Evolutionary conservation across 2,113 vertebrate genomes (phyloP).

Genomic region (Caranx melampygus): DNA sequence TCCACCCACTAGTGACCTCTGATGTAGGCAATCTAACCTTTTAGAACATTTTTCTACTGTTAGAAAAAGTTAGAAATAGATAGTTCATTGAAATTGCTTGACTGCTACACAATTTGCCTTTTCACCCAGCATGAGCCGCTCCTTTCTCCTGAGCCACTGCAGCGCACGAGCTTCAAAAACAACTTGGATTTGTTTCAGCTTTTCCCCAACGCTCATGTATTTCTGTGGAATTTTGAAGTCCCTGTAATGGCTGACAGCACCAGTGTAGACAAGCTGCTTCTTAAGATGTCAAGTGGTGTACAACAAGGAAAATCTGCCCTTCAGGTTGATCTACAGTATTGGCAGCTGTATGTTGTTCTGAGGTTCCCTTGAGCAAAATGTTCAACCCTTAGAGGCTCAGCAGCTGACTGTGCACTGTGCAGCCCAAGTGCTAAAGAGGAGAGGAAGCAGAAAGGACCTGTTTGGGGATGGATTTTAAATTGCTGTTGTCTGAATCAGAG

Average conservation of each 20-base stretch:
- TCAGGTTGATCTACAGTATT: not conserved
- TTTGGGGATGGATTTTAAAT: not conserved
- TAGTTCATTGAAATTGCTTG: too few species aligned
- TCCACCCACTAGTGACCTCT: too few species aligned
- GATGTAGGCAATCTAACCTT: too few species aligned
- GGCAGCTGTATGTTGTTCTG: not conserved
- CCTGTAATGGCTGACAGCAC: not conserved
- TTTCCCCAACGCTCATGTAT: not conserved
- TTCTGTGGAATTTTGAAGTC: not conserved
- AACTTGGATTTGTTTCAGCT: not conserved
- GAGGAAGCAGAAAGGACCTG: not conserved
- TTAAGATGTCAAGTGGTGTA: not conserved
- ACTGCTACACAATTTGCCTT: too few species aligned
- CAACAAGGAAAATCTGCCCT: not conserved
- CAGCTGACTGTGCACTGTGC: not conserved
- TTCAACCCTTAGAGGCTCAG: not conserved
- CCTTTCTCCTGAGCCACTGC: not conserved
- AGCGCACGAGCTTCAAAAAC: not conserved
- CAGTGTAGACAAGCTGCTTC: not conserved
- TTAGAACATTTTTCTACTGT: too few species aligned
- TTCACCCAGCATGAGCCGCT: not conserved
- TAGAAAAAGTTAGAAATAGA: too few species aligned
- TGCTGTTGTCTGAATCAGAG: not conserved
- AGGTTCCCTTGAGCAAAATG: not conserved
- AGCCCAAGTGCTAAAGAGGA: not conserved